Percentiles rank a stretch among this genome's conserved stretches.
Conservation (phyloP, 1,140 invertebrate genomes). For the Heliconius eleuchia region DNA sequence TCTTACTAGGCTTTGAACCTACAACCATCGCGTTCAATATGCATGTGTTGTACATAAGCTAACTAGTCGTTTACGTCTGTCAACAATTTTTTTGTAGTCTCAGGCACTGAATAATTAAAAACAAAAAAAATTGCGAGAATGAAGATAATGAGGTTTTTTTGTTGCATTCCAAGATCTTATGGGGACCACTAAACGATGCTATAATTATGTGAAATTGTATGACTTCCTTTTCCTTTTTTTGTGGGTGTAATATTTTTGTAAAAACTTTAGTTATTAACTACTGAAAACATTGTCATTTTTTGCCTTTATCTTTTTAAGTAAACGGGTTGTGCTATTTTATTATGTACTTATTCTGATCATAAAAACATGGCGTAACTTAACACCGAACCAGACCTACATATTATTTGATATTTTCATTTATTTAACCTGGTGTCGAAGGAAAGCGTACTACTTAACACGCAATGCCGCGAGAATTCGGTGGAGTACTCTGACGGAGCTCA, state of each 20-base stretch:
- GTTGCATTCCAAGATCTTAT: conserved; percentile 47
- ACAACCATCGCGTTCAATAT: neutral
- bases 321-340: neutral
- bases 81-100: neutral
- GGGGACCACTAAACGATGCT: conserved; percentile 52
- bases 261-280: neutral
- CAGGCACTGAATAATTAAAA: too few species aligned
- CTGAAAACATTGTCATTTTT: neutral
- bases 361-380: too few species aligned
- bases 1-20: neutral
- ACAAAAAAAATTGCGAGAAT: neutral
- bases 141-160: conserved; percentile 46
- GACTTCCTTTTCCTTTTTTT: conserved; percentile 49
- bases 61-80: neutral
- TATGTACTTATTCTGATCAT: too few species aligned
- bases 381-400: too few species aligned
- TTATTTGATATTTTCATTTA: too few species aligned
- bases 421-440: too few species aligned
- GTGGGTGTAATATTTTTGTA: neutral
- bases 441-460: too few species aligned
- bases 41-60: neutral
- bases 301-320: neutral
- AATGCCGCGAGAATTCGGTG: too few species aligned
- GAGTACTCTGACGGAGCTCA: too few species aligned
- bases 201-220: conserved; percentile 62